Evolutionary conservation across 2,113 vertebrate genomes (phyloP).

Genomic region (Crotalus helleri): DNA sequence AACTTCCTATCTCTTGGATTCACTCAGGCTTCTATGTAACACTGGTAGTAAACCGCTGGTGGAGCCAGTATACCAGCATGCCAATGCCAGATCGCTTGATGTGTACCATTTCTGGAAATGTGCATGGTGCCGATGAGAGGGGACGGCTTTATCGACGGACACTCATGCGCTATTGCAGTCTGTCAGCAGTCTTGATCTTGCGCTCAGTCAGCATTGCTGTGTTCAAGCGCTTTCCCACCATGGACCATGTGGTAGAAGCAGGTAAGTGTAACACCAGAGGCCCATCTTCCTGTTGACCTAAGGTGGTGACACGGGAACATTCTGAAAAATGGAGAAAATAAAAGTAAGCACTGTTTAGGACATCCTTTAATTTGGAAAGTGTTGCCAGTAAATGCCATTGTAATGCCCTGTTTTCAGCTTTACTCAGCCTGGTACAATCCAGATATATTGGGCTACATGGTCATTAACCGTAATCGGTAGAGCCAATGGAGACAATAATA

Average conservation of each 20-base stretch:
- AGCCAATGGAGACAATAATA: not conserved
- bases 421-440: not conserved
- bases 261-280: conserved; percentile 63
- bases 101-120: conserved; percentile 77
- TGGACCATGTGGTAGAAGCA: conserved; percentile 91
- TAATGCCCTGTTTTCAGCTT: not conserved
- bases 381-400: not conserved
- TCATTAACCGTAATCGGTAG: not conserved
- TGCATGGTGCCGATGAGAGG: conserved; percentile 82
- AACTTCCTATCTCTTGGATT: not conserved
- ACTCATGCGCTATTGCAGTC: conserved; percentile 86
- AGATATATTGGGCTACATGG: not conserved
- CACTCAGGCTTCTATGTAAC: conserved; percentile 89
- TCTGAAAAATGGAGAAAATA: not conserved
- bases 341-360: not conserved
- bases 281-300: fast-evolving
- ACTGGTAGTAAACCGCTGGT: conserved; percentile 92
- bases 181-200: conserved; percentile 87
- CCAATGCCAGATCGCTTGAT: conserved; percentile 86
- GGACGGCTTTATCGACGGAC: conserved; percentile 86
- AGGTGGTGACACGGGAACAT: not conserved
- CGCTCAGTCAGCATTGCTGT: conserved; percentile 88
- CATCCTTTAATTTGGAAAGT: not conserved
- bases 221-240: conserved; percentile 90
- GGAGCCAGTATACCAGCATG: conserved; percentile 88